phyloP scores from a whole-genome alignment of 2,888 invertebrate genomes.

The Dynastes tityus region DNA sequence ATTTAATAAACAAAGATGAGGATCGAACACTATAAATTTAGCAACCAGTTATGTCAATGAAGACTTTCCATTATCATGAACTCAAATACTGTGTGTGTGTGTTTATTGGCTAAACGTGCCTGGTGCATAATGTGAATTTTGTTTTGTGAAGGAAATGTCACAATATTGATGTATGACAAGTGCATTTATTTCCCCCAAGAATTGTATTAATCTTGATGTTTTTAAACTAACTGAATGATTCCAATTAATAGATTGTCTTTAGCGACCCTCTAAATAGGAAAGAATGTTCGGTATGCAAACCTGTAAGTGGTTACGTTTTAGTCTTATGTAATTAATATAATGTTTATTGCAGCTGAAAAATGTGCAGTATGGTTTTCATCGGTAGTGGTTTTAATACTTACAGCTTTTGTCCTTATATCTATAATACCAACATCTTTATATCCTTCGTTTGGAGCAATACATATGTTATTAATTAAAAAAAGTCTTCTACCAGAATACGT shows the following conservation, averaged over 20 bases:
- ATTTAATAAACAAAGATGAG: no score
- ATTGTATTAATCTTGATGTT: no score
- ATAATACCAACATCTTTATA: conserved; percentile 33
- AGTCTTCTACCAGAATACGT: conserved; percentile 31
- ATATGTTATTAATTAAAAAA: conserved; percentile 30
- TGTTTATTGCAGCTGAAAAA: conserved; percentile 10
- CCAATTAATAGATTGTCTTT: not conserved
- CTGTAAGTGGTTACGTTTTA: not conserved
- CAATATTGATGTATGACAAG: no score
- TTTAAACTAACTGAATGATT: no score
- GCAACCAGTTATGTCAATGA: no score
- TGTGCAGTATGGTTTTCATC: conserved; percentile 38
- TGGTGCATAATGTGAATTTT: no score
- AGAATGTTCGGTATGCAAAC: not conserved
- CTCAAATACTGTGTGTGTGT: no score
- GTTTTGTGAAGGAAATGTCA: no score
- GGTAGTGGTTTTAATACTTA: conserved; percentile 26
- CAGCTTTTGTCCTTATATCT: conserved; percentile 37
- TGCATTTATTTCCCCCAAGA: no score
- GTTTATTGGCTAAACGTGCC: no score
- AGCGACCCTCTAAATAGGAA: not conserved
- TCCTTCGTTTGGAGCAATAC: conserved; percentile 6
- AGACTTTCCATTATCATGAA: no score
- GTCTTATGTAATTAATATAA: not conserved
- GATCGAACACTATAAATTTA: no score